Evolutionary conservation across 2,888 invertebrate genomes (phyloP), one percentile per base, ranked within the genome.

Genomic region (Heliconius cydno): DNA sequence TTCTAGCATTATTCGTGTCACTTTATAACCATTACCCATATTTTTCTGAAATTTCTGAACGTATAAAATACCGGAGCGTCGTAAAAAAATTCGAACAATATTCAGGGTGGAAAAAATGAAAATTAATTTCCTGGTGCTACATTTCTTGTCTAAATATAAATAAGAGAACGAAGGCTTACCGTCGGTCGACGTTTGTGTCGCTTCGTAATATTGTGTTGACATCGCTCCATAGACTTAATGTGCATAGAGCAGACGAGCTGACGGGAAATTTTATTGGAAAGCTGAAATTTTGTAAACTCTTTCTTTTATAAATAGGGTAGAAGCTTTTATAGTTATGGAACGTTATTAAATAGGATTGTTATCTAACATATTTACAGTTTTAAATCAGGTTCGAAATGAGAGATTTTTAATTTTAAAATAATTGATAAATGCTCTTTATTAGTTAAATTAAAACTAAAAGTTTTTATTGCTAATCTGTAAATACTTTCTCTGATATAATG

Each of bases 181-280:
- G 88, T 86, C 90, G 91, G 93, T 92, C 91, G 89, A 85, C 91
- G 88, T 86, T 88, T 86, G 88, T 91, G 91, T 92, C 90, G 89
- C 89, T 88, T 92, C 91, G 90, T 92, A 93, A 92, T 91, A 90
- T 91, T 80, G 82, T 83, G 94, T 92, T 94, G 92, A 88, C 87
- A 88, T 82, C 87, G 83, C 38, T 46, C 75, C 75, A 66, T 75
- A 75, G 75, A 75, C 63, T 75, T 66, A 46, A 66, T 67, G 63
- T 73, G 52, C 78, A 46, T 73, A 73, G 73, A 73, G 73, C 12
- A 57, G 30, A 13, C 73, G 57, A 60, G 34, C 22, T 57, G 52
- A 60, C 15, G 9, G 30, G 3, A n/a, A 3, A 12, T 34, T 19
- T 57, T 72, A 72, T 57, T 52, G 25, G 52, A 46, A 71, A 19